Conservation (phyloP, 2,113 vertebrate species). For the Ophthalmotilapia sp. region DNA sequence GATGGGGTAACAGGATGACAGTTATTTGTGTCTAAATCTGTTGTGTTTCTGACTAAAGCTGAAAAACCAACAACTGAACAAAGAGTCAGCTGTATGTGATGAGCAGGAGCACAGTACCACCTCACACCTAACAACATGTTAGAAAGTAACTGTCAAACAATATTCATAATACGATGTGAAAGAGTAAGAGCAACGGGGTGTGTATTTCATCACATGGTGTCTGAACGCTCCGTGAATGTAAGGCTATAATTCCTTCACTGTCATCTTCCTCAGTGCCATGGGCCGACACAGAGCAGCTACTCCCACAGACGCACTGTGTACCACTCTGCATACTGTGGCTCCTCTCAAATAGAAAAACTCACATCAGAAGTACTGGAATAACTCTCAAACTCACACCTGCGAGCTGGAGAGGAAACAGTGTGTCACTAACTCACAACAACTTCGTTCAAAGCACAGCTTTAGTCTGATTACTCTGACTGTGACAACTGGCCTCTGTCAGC, state of each 20-base stretch:
- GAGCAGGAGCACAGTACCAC: not conserved
- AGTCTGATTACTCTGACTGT: not conserved
- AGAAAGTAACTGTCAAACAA: not conserved
- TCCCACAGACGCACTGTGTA: not conserved
- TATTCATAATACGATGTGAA: not conserved
- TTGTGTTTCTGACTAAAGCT: not conserved
- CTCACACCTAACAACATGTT: not conserved
- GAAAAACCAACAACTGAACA: not conserved
- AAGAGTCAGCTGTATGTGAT: not conserved
- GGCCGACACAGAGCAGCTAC: not conserved
- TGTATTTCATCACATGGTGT: not conserved
- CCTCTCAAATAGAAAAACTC: not conserved
- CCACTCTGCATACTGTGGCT: not conserved
- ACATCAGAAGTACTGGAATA: not conserved
- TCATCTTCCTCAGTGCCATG: not conserved
- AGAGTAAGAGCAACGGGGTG: not conserved
- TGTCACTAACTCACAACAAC: not conserved
- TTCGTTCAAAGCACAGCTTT: not conserved
- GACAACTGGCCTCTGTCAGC: not conserved
- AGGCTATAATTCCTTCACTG: not conserved
- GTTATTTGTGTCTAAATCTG: not conserved
- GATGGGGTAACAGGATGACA: not conserved
- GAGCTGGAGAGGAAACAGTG: not conserved
- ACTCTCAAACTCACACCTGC: not conserved
- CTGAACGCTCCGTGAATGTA: not conserved